Conservation (phyloP, 1,140 invertebrate species). For the Yoshiicerus persimilis region DNA sequence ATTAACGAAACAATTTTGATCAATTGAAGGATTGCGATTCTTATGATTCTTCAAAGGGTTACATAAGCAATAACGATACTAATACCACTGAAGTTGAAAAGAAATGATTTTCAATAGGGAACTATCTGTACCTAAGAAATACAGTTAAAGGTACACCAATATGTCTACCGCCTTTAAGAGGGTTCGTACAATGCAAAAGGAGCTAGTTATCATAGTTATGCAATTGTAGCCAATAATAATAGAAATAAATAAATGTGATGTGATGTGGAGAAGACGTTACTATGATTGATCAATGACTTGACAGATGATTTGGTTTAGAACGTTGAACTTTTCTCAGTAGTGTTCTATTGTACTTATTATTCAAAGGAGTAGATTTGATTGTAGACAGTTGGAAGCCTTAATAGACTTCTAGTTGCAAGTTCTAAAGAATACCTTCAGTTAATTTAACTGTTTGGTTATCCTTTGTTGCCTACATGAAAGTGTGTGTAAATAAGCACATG, state of each 20-base stretch:
- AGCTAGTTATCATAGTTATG: too few species aligned
- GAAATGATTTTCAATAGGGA: too few species aligned
- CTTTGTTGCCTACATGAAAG: neutral
- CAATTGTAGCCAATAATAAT: too few species aligned
- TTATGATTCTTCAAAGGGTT: too few species aligned
- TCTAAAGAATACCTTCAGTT: neutral
- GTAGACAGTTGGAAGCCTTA: neutral
- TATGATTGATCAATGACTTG: neutral
- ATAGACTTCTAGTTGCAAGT: neutral
- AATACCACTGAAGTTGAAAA: too few species aligned
- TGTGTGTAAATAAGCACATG: neutral
- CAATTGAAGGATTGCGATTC: too few species aligned
- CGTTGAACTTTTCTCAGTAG: neutral
- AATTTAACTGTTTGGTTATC: neutral
- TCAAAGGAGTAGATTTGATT: neutral
- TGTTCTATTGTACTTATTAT: neutral
- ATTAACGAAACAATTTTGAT: too few species aligned
- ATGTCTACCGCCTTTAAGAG: too few species aligned
- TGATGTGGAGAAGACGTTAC: neutral
- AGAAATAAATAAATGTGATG: neutral
- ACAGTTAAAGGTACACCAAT: too few species aligned
- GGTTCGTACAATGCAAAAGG: too few species aligned
- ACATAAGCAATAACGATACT: too few species aligned
- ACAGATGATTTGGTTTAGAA: neutral
- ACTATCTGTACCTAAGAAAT: too few species aligned